These are phyloP conservation scores for Hestina assimilis DNA, from an alignment of 1,140 invertebrate genomes.

Conservation along the genomic window DNA sequence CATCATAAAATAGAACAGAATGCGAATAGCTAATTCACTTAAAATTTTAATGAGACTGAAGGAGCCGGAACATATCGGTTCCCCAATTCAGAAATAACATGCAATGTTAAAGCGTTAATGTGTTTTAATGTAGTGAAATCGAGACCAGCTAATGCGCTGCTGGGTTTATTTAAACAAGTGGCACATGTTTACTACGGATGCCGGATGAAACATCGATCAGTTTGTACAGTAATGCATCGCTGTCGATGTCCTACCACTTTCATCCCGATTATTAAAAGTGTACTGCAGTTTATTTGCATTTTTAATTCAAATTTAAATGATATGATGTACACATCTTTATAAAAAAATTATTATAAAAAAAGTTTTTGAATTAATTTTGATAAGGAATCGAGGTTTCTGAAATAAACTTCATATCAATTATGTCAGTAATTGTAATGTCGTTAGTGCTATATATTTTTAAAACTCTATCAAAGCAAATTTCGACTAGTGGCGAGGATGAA, in stretches of 20 bases:
- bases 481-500: not conserved
- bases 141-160: conserved; percentile 71
- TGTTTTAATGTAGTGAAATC: conserved; percentile 77
- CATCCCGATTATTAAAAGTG: conserved; percentile 17
- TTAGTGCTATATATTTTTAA: too few relatives aligned
- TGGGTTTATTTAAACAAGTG: conserved; percentile 76
- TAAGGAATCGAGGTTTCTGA: too few relatives aligned
- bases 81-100: conserved; percentile 66
- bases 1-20: too few relatives aligned
- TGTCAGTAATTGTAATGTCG: too few relatives aligned
- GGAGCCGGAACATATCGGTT: conserved; percentile 10
- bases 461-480: not conserved
- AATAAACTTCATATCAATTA: too few relatives aligned
- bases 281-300: not conserved
- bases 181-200: conserved; percentile 68
- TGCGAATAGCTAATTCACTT: not conserved
- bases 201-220: conserved; percentile 74
- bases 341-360: too few relatives aligned
- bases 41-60: not conserved
- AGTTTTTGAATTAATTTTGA: too few relatives aligned
- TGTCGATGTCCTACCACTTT: conserved; percentile 63
- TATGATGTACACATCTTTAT: too few relatives aligned
- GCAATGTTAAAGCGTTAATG: conserved; percentile 71
- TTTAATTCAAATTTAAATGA: not conserved
- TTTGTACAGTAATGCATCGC: conserved; percentile 70